Conservation (phyloP, 2,888 invertebrate species). For the Spilosoma lubricipeda region DNA sequence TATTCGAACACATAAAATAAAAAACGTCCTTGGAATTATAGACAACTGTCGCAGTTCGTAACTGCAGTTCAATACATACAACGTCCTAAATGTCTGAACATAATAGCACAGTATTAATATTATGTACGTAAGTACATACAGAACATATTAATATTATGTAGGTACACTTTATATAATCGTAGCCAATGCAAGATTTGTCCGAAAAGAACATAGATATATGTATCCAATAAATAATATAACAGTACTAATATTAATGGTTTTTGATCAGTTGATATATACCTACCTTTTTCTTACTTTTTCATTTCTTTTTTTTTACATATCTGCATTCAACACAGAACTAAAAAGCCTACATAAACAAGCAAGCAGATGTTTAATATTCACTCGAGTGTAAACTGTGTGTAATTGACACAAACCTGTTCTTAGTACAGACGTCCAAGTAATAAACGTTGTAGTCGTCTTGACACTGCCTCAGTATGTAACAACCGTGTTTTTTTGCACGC, state of each 20-base stretch:
- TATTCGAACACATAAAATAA: not conserved
- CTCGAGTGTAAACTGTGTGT: not conserved
- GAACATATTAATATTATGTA: too few species aligned
- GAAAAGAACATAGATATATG: not conserved
- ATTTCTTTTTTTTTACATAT: too few species aligned
- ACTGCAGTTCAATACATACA: not conserved
- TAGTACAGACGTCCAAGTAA: conserved; percentile 93
- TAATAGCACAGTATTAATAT: not conserved
- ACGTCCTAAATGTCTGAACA: not conserved
- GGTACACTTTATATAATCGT: too few species aligned
- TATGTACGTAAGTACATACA: too few species aligned
- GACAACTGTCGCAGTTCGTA: not conserved
- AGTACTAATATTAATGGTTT: not conserved
- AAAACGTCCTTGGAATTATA: not conserved
- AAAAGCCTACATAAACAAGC: not conserved
- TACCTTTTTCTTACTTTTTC: too few species aligned
- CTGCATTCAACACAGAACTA: not conserved
- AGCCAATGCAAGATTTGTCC: too few species aligned
- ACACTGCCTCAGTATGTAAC: conserved; percentile 93
- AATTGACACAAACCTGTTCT: conserved; percentile 85
- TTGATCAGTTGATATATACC: not conserved
- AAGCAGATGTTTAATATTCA: not conserved
- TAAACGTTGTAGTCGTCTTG: conserved; percentile 92
- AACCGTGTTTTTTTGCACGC: conserved; percentile 90
- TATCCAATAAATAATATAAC: not conserved